Conservation (phyloP, 2,888 invertebrate species). For the Drosophila conformis region DNA sequence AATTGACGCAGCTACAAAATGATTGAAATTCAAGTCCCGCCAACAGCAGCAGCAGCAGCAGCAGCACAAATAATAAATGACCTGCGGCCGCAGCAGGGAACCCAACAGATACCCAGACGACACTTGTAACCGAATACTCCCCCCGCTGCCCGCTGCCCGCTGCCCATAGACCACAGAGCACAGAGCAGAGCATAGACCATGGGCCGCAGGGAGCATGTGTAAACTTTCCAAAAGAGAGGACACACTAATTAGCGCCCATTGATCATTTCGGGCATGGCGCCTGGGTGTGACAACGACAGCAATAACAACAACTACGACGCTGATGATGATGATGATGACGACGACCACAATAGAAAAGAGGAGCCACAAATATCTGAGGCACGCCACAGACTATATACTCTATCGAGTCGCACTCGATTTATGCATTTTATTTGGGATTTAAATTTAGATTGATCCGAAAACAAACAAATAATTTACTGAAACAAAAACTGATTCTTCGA, state of each 20-base stretch:
- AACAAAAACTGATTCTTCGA: background rate
- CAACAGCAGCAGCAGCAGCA: slow-evolving; percentile 43
- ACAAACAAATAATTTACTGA: background rate
- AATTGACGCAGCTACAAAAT: slow-evolving; percentile 75
- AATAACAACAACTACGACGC: slow-evolving; percentile 25
- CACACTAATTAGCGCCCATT: slow-evolving; percentile 78
- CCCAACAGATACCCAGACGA: slow-evolving; percentile 48
- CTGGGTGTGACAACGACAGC: slow-evolving; percentile 58
- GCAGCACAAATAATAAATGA: slow-evolving; percentile 69
- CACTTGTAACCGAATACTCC: slow-evolving; percentile 65
- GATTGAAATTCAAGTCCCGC: slow-evolving; percentile 77
- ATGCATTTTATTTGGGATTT: background rate
- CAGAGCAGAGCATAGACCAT: slow-evolving; percentile 11
- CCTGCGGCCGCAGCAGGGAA: slow-evolving; percentile 65
- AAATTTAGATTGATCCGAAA: background rate
- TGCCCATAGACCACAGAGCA: slow-evolving; percentile 2
- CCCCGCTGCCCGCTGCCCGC: slow-evolving; percentile 5
- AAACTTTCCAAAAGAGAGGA: slow-evolving; percentile 71
- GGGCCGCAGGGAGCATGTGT: slow-evolving; percentile 65
- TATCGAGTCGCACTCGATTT: background rate
- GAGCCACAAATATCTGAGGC: background rate
- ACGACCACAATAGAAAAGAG: slow-evolving; percentile 14
- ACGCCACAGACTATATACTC: slow-evolving; percentile 21
- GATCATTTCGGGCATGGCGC: slow-evolving; percentile 73
- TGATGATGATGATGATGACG: background rate